Percentiles rank a stretch among this genome's conserved stretches.
phyloP scores from a whole-genome alignment of 2,113 vertebrate species.

The Clupea harengus region DNA sequence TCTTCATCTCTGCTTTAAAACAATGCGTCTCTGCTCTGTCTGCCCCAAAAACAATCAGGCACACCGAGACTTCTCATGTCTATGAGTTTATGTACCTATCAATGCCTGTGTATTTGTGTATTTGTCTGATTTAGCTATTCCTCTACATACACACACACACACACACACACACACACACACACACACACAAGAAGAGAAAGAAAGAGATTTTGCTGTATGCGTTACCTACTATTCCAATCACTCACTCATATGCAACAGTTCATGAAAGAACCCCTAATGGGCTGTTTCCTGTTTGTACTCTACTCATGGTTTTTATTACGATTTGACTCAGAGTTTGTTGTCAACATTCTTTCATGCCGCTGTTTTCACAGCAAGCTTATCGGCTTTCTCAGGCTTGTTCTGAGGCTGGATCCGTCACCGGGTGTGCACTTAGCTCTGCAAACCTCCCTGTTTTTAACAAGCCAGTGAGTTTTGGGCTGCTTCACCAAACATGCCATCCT shows the following conservation, averaged over 20 bases:
- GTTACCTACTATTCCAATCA: background rate
- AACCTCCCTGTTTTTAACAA: background rate
- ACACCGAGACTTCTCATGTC: too few species aligned
- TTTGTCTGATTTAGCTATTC: too few species aligned
- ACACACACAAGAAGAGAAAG: too few species aligned
- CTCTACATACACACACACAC: too few species aligned
- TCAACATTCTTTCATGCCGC: background rate
- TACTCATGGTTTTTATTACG: background rate
- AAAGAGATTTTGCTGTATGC: background rate
- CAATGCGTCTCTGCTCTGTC: too few species aligned
- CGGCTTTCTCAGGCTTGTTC: background rate
- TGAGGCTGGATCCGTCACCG: background rate
- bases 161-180: too few species aligned
- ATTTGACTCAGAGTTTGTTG: background rate
- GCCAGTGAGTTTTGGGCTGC: background rate
- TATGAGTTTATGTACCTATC: too few species aligned
- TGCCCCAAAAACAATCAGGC: too few species aligned
- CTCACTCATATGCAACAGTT: background rate
- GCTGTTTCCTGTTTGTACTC: background rate
- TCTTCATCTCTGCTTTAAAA: too few species aligned
- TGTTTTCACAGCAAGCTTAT: background rate
- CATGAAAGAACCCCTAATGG: background rate
- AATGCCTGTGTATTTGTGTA: too few species aligned
- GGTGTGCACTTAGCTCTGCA: background rate
- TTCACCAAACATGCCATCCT: background rate